Base-by-base conservation (phyloP, 2,797 vertebrate species). In the Kryptopterus vitreolus region DNA sequence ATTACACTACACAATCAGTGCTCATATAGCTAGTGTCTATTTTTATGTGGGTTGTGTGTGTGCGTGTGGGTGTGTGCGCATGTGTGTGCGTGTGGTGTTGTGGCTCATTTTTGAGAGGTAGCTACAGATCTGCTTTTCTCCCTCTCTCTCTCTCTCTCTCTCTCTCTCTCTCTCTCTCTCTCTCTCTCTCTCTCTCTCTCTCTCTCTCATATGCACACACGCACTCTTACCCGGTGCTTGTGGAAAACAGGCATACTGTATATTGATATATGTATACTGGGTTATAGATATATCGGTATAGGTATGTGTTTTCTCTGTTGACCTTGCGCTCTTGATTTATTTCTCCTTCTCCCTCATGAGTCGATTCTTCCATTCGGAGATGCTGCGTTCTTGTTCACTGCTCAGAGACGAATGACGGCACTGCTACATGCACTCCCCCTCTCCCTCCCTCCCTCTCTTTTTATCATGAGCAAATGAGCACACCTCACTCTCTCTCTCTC, bases 261-360 rank as follows among this genome's bases (percentile, higher is more conserved):
- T 94, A 94, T 91, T 94, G 93, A 94, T 94, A 94, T 94, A 94
- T 94, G 92, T 94, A 93, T 92, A 93, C 89, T 89, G 81, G 91
- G 91, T 93, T 94, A 94, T 90, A 94, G 93, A 93, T 93, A 93
- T 94, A 93, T 94, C 92, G 81, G 71, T 83, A 93, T 91, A 94
- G 93, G 92, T 94, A 93, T 94, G 93, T 93, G 92, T 94, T 94
- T 94, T 94, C 93, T 93, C 93, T 92, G 87, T 92, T 91, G 85
- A 87, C 89, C 91, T 90, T 91, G 89, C 86, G 55, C 70, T 55
- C 68, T 74, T 62, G 48, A 61, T 46, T 65, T 66, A 50, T 66
- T 63, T 53, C 48, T 63, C 2, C 43, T 83, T 62, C 76, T 87
- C 59, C 76, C 68, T 82, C 82, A 3, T 53, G 52, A 55, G 52